Conservation (phyloP, 2,797 vertebrate species). For the Sebastes hubbsi region DNA sequence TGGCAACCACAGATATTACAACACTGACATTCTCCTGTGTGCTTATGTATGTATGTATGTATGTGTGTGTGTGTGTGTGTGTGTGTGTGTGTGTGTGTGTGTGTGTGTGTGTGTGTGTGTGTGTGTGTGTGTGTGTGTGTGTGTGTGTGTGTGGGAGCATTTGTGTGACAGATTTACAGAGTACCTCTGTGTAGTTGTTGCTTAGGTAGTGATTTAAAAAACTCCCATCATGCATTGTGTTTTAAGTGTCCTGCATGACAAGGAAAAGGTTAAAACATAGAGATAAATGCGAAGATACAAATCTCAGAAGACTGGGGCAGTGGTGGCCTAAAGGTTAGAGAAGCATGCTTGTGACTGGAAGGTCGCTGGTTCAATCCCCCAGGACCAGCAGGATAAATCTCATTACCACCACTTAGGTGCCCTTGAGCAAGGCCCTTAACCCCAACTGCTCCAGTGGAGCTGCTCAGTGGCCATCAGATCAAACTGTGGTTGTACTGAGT, state of each 20-base stretch:
- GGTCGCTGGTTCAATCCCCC: too few species aligned
- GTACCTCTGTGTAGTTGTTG: neutral
- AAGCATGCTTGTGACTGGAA: too few species aligned
- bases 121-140: neutral
- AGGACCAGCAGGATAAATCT: too few species aligned
- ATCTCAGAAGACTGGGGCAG: neutral
- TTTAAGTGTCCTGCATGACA: neutral
- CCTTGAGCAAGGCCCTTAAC: too few species aligned
- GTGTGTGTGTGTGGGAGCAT: neutral
- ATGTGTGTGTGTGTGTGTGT: neutral
- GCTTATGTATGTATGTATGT: too few species aligned
- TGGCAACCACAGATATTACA: neutral
- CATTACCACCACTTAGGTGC: too few species aligned
- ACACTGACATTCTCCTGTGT: neutral
- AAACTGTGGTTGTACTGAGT: too few species aligned
- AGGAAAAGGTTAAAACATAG: conserved; percentile 11
- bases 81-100: neutral
- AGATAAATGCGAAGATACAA: conserved; percentile 57
- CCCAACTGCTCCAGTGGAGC: too few species aligned
- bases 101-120: neutral
- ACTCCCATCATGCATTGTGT: neutral
- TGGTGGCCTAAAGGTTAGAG: too few species aligned
- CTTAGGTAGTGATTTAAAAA: neutral
- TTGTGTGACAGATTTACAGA: conserved; percentile 9
- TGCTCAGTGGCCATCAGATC: too few species aligned